phyloP scores from a whole-genome alignment of 2,888 invertebrate species.

The Orthosia gothica region DNA sequence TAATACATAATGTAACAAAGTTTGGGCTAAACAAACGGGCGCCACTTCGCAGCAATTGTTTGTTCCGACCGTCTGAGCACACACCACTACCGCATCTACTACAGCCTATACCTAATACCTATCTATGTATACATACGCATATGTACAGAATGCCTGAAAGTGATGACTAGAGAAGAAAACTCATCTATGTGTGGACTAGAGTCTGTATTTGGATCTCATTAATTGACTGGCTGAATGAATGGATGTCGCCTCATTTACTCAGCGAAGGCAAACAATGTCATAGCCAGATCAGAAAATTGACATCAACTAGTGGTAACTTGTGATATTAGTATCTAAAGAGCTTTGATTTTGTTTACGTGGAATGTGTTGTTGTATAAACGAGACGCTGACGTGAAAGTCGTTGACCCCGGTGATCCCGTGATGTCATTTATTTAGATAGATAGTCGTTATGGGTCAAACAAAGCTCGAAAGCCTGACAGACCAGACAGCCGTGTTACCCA shows the following conservation, averaged over 20 bases:
- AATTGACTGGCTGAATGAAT: background rate
- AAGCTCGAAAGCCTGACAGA: background rate
- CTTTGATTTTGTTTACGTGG: background rate
- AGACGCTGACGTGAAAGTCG: background rate
- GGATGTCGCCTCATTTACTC: background rate
- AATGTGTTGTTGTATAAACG: background rate
- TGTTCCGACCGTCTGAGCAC: constrained; percentile 71
- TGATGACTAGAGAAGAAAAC: background rate
- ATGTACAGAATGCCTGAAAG: background rate
- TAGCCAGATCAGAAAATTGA: too few relatives aligned
- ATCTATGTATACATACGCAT: background rate
- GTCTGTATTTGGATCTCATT: background rate
- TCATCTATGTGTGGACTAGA: background rate
- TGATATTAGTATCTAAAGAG: background rate
- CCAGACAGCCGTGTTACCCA: background rate
- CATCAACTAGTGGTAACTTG: background rate
- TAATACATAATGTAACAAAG: constrained; percentile 75
- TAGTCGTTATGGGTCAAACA: background rate
- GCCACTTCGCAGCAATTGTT: constrained; percentile 76
- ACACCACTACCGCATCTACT: constrained; percentile 40
- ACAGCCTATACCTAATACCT: background rate
- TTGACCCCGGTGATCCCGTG: background rate
- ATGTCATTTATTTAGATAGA: background rate
- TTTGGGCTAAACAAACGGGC: constrained; percentile 68
- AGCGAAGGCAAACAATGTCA: background rate